Percentiles rank a stretch among this genome's conserved stretches.
Conservation (phyloP, 2,797 vertebrate genomes). For the Pipistrellus pygmaeus region DNA sequence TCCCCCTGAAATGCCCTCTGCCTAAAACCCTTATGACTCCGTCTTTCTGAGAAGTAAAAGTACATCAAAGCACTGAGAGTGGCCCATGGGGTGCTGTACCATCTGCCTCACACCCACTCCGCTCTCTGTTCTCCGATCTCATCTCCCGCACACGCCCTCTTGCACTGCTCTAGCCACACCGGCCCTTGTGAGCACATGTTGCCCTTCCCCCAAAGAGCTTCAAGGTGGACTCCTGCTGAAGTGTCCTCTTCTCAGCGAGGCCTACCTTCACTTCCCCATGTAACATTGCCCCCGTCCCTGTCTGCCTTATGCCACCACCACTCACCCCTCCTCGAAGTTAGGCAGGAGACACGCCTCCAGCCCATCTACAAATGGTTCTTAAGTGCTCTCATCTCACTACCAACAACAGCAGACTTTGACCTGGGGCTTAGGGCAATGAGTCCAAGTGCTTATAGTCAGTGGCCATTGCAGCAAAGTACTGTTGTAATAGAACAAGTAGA, state of each 20-base stretch:
- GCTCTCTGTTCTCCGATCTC: not conserved
- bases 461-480: not conserved
- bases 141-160: not conserved
- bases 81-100: not conserved
- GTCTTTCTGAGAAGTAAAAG: not conserved
- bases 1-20: not conserved
- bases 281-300: not conserved
- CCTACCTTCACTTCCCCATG: not conserved
- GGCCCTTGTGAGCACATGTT: not conserved
- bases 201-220: not conserved
- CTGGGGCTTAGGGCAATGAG: not conserved
- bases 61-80: not conserved
- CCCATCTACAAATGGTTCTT: not conserved
- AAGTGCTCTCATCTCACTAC: not conserved
- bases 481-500: not conserved
- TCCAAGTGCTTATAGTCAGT: not conserved
- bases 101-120: not conserved
- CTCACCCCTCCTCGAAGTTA: not conserved
- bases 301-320: too few species aligned
- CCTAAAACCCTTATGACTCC: not conserved
- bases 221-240: not conserved
- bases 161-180: not conserved
- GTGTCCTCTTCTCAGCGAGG: not conserved
- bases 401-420: not conserved
- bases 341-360: not conserved